These are phyloP conservation scores for Protobothrops flavoviridis DNA, from an alignment of 2,113 vertebrate species.

Conservation along the genomic window DNA sequence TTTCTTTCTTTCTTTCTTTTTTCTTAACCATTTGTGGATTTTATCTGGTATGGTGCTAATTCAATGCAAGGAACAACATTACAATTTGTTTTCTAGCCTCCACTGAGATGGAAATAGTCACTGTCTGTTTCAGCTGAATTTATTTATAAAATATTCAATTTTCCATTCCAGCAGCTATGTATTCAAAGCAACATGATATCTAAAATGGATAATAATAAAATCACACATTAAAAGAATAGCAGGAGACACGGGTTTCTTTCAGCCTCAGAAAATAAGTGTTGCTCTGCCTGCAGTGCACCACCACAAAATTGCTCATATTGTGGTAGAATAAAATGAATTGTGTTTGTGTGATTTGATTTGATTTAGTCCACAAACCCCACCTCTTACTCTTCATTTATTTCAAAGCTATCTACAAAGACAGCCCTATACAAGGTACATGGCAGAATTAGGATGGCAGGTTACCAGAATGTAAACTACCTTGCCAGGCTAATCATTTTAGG, in stretches of 20 bases:
- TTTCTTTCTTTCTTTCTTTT: background rate
- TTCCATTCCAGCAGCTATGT: background rate
- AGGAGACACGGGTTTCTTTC: background rate
- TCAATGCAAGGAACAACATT: background rate
- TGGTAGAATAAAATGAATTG: background rate
- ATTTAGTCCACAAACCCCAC: background rate
- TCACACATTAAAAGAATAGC: background rate
- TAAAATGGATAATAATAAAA: constrained; percentile 6
- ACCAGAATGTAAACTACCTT: background rate
- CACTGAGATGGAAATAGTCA: background rate
- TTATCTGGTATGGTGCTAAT: background rate
- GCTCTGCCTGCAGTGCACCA: background rate
- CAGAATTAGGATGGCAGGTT: background rate
- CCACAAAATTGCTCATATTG: background rate
- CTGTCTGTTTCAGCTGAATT: background rate
- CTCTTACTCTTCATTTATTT: background rate
- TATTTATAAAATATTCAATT: background rate
- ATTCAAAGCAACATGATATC: background rate
- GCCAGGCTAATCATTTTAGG: background rate
- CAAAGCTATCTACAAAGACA: background rate
- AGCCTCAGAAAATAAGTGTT: background rate
- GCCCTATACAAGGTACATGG: background rate
- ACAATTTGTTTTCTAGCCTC: background rate
- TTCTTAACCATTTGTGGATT: background rate
- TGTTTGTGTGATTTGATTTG: background rate